Base-by-base conservation (phyloP, 2,797 vertebrate genomes). In the Eospalax fontanierii region DNA sequence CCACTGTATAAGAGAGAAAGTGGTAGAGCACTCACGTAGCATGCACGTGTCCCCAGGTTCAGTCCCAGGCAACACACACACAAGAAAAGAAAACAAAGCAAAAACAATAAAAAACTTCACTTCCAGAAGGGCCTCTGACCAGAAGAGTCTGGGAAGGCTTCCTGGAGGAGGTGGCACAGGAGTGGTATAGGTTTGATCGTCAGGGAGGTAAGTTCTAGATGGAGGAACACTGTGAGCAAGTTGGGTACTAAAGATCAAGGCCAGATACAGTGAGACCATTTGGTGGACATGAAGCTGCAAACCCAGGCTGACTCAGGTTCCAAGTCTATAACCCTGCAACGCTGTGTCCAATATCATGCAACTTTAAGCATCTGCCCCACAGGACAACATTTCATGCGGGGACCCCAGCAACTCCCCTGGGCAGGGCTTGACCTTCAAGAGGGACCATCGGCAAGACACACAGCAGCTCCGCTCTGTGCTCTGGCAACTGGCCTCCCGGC, bases 401-500 rank as follows among this genome's bases (percentile, higher is more conserved):
- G 97, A 98, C 74, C 98, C 98, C 63, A 28, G 63, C 0, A 92
- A 98, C 68, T 98, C 97, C 6, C 98, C 97, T 85, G 97, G 97
- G 24, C 98, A 98, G 91, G 98, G 97, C 61, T 87, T 99, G 97
- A 99, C 98, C 94, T 99, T 99, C 94, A 99, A 98, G 90, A 99
- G 99, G 96, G 99, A 99, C 95, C 99, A 99, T 94, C 97, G 97
- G 71, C 95, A 97, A 89, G 99, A 99, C 95, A 99, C 98, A 0
- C 99, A 99, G 97, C 99, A 99, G 97, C 98, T 99, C n/a, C 99
- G 99, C 91, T 99, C 99, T 0, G 98, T 99, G n/a, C 97, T 99
- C 81, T 99, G 99, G 99, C 98, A 97, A 89, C 98, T 99, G 65
- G 99, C 99, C 84, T 99, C 99, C 0, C 98, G 98, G 94, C 98